Evolutionary conservation across 2,888 invertebrate genomes (phyloP), one percentile per base, ranked within the genome.

Genomic region (Drosophila trichaetosa): DNA sequence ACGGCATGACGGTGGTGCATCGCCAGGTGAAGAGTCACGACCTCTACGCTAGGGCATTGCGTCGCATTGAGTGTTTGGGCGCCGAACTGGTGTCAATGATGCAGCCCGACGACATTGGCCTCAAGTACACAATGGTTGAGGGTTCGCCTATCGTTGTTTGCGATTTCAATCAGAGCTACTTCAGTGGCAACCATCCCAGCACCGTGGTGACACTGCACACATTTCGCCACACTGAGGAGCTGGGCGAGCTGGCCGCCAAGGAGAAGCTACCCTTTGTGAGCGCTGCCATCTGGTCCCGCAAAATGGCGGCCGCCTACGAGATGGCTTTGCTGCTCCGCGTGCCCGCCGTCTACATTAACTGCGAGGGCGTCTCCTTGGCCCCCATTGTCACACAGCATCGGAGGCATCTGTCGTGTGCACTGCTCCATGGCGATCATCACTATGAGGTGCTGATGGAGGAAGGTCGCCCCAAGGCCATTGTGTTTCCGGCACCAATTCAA

Each of bases 171-270:
- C 85, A 85, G 33, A 71, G 66, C 8, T 85, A 71, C 56, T 89
- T 89, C 7, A 69, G 78, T 10, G 13, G 6, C 3, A 31, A 42
- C 2, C 80, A 63, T 13, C 84, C 89, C 24, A 87, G 69, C 31
- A 51, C 84, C 0, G 46, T 87, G 60, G 84, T 87, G 1, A 87
- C 85, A 2, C 33, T 89, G 51, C 89, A 85, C 68, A 85, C 89
- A 4, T 85, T 79, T 13, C 87, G 89, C 2, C 38, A 70, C 29
- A 63, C 54, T 27, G 21, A 29, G 7, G 85, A 85, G 8, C 58
- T 85, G 4, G 36, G 18, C 1, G 38, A 69, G 0, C 16, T 89
- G 10, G 51, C 64, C 7, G 49, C 48, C 51, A n/a, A 1, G 8
- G 85, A 85, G 58, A 31, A 46, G 8, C 18, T 85, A 13, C 53